Evolutionary conservation across 2,797 vertebrate species (phyloP), one percentile per base, ranked within the genome.

Genomic region (Glyptemys insculpta): DNA sequence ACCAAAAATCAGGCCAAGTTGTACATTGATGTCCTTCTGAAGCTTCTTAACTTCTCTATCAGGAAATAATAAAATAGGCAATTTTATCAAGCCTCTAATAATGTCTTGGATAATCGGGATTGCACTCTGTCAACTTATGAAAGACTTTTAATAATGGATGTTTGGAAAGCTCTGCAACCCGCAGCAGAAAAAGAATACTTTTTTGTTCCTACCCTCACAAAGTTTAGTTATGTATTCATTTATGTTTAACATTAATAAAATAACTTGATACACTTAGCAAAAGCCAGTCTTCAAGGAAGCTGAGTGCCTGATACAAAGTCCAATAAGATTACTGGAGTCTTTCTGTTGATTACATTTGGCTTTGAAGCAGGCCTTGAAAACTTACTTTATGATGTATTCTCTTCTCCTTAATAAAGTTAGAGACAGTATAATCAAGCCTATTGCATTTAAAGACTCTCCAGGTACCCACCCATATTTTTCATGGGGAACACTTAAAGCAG

Each of bases 401-500:
- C 3, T 84, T 65, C 31, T 18, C 31, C 31, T 25, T 21, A 68
- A 53, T 79, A 84, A 65, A 86, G 41, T 57, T 50, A 83, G 31
- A 59, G 11, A 34, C 78, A 78, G 72, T 23, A 50, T 3, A 83
- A 83, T 62, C 1, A 86, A 88, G 2, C 44, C 23, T 50, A 68
- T 92, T 88, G 78, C 62, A 85, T 11, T 81, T 31, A 85, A 82
- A 65, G 76, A 81, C 31, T 81, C 83, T 9, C 9, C 12, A 50
- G 34, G 23, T 10, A 59, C 31, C 12, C 2, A 80, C 23, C 4
- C 2, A 2, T 34, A 50, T 31, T 87, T 91, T 91, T 92, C 4
- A 90, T 50, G 54, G 12, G 47, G 21, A 93, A 65, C 3, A 52
- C 5, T 79, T 56, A 76, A 82, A 76, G 1, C 6, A 91, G 72